Percentiles rank a stretch among this genome's conserved stretches.
phyloP scores from a whole-genome alignment of 92 coral and sea anemone species.

The Porites lobata region DNA sequence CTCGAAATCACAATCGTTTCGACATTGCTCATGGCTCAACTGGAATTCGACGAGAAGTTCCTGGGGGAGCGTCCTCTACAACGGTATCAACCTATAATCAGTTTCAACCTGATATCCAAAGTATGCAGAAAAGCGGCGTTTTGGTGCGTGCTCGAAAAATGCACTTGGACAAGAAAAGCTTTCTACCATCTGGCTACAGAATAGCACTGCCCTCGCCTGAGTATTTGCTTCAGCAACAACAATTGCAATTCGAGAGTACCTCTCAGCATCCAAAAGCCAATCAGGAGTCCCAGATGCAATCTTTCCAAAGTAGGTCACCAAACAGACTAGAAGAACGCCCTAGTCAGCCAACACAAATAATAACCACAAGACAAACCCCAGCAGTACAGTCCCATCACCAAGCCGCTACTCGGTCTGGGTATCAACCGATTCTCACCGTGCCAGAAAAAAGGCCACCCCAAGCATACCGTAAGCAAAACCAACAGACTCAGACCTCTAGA shows the following conservation, averaged over 20 bases:
- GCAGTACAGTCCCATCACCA: not conserved
- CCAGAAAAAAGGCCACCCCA: not conserved
- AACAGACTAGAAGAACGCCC: not conserved
- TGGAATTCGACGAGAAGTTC: not conserved
- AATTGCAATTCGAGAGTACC: slow-evolving; percentile 21
- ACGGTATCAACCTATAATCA: not conserved
- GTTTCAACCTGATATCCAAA: not conserved
- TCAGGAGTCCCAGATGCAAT: not conserved
- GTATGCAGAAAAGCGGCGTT: not conserved
- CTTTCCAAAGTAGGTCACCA: slow-evolving; percentile 2
- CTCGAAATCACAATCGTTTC: not conserved
- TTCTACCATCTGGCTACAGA: slow-evolving; percentile 42
- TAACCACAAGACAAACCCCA: slow-evolving; percentile 1
- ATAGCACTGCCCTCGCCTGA: slow-evolving; percentile 43
- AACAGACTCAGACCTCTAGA: not conserved
- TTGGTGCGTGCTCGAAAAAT: slow-evolving; percentile 39
- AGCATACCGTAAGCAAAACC: not conserved
- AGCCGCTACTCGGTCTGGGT: not conserved
- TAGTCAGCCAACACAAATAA: not conserved
- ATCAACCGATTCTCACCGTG: slow-evolving; percentile 9
- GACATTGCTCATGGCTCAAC: not conserved
- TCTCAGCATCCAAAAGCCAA: not conserved
- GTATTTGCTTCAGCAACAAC: slow-evolving; percentile 54
- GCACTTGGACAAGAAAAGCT: slow-evolving; percentile 5
- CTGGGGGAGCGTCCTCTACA: slow-evolving; percentile 3